Conservation (phyloP, 2,888 invertebrate species). For the Platycnemis pennipes region DNA sequence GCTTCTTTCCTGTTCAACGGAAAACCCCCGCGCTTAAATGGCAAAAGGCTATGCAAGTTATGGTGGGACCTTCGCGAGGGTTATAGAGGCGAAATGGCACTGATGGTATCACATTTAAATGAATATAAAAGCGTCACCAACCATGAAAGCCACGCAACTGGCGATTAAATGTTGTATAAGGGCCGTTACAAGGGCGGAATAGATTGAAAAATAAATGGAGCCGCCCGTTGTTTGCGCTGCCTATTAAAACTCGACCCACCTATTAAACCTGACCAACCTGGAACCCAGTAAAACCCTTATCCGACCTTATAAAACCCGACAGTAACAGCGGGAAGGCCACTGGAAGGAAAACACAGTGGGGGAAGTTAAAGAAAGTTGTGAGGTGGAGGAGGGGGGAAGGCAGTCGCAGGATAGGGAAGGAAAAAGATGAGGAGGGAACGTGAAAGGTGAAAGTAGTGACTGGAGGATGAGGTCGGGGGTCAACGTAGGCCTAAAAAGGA, state of each 20-base stretch:
- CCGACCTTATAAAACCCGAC: conserved; percentile 31
- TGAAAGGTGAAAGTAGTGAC: neutral
- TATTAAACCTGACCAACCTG: conserved; percentile 33
- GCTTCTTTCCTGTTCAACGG: neutral
- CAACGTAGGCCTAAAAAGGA: neutral
- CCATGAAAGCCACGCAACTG: neutral
- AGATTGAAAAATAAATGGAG: conserved; percentile 30
- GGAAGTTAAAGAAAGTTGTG: conserved; percentile 42
- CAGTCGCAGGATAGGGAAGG: neutral
- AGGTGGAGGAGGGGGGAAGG: neutral
- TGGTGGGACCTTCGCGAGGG: neutral
- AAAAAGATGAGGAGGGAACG: neutral
- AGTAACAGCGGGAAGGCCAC: neutral
- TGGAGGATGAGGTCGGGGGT: conserved; percentile 19
- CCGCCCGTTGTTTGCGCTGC: neutral
- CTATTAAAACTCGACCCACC: conserved; percentile 27
- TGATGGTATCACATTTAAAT: conserved; percentile 18
- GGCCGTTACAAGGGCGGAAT: neutral
- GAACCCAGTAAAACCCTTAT: conserved; percentile 27
- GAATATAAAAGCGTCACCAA: neutral
- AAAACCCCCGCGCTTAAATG: neutral
- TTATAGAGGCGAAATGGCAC: neutral
- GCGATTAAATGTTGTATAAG: conserved; percentile 9
- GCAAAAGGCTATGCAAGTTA: neutral
- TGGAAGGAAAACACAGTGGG: neutral